Conservation (phyloP, 1,140 invertebrate species). For the Stegodyphus mimosarum region DNA sequence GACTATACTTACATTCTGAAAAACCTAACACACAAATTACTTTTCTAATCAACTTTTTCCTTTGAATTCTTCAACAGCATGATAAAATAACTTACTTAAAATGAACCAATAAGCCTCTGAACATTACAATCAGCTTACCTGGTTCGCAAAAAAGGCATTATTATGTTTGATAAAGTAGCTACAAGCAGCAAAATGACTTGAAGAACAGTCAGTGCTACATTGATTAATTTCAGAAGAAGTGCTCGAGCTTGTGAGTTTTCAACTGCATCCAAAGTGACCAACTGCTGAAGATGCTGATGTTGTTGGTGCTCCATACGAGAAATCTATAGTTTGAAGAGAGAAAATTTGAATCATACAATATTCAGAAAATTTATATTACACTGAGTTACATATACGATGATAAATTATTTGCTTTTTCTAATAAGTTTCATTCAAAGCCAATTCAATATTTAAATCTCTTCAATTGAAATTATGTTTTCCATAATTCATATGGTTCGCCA, state of each 20-base stretch:
- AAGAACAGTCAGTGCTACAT: slow-evolving; percentile 90
- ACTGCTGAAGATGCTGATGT: slow-evolving; percentile 83
- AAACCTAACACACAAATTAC: too few relatives aligned
- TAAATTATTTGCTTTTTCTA: too few relatives aligned
- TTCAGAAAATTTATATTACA: too few relatives aligned
- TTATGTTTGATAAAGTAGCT: slow-evolving; percentile 90
- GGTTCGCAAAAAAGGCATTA: slow-evolving; percentile 93
- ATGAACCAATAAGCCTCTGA: neutral
- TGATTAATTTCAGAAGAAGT: slow-evolving; percentile 93
- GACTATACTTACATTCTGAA: too few relatives aligned
- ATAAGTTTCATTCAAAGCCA: too few relatives aligned
- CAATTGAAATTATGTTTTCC: neutral
- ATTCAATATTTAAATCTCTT: too few relatives aligned
- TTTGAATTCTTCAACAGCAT: too few relatives aligned
- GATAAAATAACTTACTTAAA: too few relatives aligned
- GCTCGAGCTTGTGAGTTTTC: slow-evolving; percentile 94
- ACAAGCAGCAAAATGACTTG: slow-evolving; percentile 92
- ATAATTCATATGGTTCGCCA: neutral
- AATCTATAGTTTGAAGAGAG: slow-evolving; percentile 74
- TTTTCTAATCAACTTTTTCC: too few relatives aligned
- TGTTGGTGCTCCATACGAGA: slow-evolving; percentile 96
- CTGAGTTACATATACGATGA: too few relatives aligned
- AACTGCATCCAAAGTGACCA: slow-evolving; percentile 89
- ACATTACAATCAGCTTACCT: slow-evolving; percentile 73
- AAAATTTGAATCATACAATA: too few relatives aligned